Evolutionary conservation across 2,888 invertebrate species (phyloP).

Genomic region (Acrobasis suavella): DNA sequence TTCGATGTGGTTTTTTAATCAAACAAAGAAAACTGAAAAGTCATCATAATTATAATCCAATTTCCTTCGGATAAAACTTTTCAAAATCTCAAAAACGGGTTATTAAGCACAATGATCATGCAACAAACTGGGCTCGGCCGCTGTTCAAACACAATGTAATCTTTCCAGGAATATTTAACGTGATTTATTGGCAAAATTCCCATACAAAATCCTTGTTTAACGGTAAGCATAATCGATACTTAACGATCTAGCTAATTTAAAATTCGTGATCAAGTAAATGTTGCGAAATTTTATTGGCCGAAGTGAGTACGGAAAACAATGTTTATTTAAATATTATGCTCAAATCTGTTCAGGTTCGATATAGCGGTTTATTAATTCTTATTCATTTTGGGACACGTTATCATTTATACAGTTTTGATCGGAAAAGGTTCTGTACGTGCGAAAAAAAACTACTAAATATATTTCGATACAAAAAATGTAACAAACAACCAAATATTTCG

Average conservation of each 20-base stretch:
- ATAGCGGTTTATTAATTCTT: background rate
- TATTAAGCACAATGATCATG: constrained; percentile 21
- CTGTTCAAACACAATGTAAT: constrained; percentile 33
- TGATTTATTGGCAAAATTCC: constrained; percentile 36
- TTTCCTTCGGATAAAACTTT: constrained; percentile 12
- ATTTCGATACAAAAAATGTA: no score
- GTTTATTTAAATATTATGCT: constrained; percentile 9
- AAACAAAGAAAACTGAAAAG: constrained; percentile 1
- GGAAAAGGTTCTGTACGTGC: no score
- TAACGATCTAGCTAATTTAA: constrained; percentile 25
- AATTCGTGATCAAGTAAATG: constrained; percentile 24
- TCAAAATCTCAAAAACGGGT: constrained; percentile 15
- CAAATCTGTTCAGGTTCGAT: background rate
- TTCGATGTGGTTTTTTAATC: background rate
- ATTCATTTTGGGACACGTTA: background rate
- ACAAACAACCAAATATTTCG: no score
- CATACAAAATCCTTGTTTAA: constrained; percentile 33
- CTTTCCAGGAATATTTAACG: constrained; percentile 32
- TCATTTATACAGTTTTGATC: background rate
- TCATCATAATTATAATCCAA: constrained; percentile 13
- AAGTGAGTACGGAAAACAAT: constrained; percentile 4
- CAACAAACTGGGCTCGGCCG: constrained; percentile 10
- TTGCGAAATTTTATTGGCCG: constrained; percentile 20
- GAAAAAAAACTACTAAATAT: no score
- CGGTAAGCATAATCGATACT: constrained; percentile 24